Base-by-base conservation (phyloP, 1,140 invertebrate genomes). In the Hycleus phaleratus region DNA sequence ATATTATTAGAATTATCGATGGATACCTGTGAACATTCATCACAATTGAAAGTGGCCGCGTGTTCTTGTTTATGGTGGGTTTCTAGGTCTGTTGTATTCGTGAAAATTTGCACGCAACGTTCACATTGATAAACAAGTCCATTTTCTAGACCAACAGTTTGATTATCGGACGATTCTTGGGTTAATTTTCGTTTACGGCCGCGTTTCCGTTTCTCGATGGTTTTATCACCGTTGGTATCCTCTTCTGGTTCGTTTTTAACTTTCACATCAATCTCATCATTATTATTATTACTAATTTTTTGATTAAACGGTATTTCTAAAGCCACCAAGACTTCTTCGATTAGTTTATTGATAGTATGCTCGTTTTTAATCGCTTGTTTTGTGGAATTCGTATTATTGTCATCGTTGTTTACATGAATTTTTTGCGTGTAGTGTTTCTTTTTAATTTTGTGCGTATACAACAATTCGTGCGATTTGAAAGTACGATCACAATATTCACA, bases 11-110 rank as follows among this genome's bases (percentile, higher is more conserved):
- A n/a, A 44, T 59, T 61, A 74, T 73, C 65, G 78, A 75, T 39
- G 75, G 75, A 68, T 77, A 74, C 74, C 65, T 79, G 75, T 42
- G 75, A 75, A 68, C 77, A 79, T 64, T 77, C 74, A 39, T 78
- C 74, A 68, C 77, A 79, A 45, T 73, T 73, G 64, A 74, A 78
- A 12, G 71, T 75, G 47, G 74, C 73, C 42, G 75, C 73, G 53
- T 75, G 72, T 44, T 74, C 70, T 45, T 61, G 64, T 38, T 67
- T 61, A 10, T 72, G 56, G 57, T 75, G 74, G 10, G 46, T 56
- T 48, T 73, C 70, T 49, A 75, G 53, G 43, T 67, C 65, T 7
- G 49, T 39, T 26, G 72, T 62, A 12, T 44, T 67, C 46, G 63
- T 58, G 48, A 69, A 72, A 5, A 74, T 67, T 32, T 68, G 64